Base-by-base conservation (phyloP, 2,888 invertebrate species). In the Disparrhopalites patrizii region DNA sequence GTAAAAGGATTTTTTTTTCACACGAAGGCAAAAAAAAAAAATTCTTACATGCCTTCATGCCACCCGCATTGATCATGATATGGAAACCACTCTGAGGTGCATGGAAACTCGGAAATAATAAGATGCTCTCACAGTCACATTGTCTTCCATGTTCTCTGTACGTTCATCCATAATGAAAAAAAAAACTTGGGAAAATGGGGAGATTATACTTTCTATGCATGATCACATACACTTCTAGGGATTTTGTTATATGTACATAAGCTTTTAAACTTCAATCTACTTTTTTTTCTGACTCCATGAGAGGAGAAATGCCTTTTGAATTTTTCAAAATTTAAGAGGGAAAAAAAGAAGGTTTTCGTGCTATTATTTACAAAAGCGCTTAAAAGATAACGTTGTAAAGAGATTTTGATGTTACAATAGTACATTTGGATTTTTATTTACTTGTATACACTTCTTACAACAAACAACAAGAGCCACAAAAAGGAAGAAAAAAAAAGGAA, bases 1-100 rank as follows among this genome's bases (percentile, higher is more conserved):
- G 23, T 55, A 55, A 55, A 55, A 55, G 52, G 52, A 23, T 28
- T 52, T 28, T 52, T n/a, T n/a, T n/a, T 18, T 43, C 20, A 13
- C 20, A 13, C 18, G 13, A 43, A n/a, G n/a, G n/a, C n/a, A 3
- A 36, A 20, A 27, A 23, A 27, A 56, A 56, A 36, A 10, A 36
- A 33, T 38, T 4, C 36, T 20, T 18, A n/a, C n/a, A 40, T 40
- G 40, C 40, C n/a, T 13, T 25, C 36, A 36, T 38, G 38, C 56
- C 56, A 56, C 56, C 56, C 56, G 36, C 56, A 56, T 56, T 56
- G 56, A 38, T 33, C 15, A 13, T 18, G 30, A 10, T 15, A 43
- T 20, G 15, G 5, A 43, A 20, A 15, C n/a, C 20, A n/a, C 8
- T 10, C 8, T 18, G 5, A n/a, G n/a, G n/a, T n/a, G n/a, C n/a